Conservation (phyloP, 2,113 vertebrate species). For the Ammodramus savannarum region DNA sequence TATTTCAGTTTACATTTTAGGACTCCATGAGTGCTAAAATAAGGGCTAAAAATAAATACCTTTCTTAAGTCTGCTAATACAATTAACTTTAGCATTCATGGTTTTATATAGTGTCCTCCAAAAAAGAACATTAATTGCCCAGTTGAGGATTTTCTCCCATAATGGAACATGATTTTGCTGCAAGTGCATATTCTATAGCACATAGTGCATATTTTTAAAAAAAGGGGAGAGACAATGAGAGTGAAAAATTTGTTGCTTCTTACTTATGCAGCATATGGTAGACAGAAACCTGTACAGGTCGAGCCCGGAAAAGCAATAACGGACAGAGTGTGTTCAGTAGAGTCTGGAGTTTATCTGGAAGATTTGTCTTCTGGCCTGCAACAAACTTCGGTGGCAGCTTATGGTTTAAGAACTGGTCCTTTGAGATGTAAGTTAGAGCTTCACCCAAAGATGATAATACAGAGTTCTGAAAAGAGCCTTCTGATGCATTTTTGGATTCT, state of each 20-base stretch:
- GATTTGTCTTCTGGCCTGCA: constrained; percentile 85
- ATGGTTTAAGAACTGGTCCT: constrained; percentile 84
- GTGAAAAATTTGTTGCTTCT: constrained; percentile 29
- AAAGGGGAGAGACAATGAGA: fast-evolving
- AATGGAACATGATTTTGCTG: neutral
- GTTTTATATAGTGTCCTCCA: neutral
- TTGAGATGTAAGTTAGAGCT: constrained; percentile 81
- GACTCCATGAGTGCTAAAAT: neutral
- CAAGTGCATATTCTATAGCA: neutral
- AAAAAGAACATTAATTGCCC: neutral
- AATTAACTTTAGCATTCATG: neutral
- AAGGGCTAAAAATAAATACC: neutral
- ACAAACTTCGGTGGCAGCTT: constrained; percentile 82
- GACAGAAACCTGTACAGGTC: constrained; percentile 86
- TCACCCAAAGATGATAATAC: constrained; percentile 84
- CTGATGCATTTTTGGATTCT: constrained; percentile 67
- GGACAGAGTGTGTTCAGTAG: constrained; percentile 88
- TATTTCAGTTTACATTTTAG: neutral
- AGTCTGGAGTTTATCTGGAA: constrained; percentile 87
- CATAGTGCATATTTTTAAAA: too few relatives aligned
- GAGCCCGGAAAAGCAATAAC: constrained; percentile 84
- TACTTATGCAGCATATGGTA: constrained; percentile 92
- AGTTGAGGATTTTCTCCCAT: neutral
- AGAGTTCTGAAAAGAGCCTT: constrained; percentile 70
- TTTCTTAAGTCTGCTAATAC: neutral